Percentiles rank a stretch among this genome's conserved stretches.
Evolutionary conservation across 2,888 invertebrate species (phyloP).

Genomic region (Hypomecis atomaria): DNA sequence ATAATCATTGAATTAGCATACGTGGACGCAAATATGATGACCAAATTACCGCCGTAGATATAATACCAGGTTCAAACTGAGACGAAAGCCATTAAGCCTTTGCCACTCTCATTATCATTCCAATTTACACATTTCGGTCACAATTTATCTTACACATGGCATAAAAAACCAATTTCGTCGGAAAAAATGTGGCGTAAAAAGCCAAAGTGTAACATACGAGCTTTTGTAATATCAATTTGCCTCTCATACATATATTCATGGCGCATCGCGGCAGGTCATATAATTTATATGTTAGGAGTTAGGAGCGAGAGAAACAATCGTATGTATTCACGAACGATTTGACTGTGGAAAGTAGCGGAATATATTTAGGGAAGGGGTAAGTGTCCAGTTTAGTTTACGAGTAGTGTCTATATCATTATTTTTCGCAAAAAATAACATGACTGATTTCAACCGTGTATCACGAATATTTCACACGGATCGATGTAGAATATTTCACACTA

Average conservation of each 20-base stretch:
- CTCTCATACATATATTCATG: constrained; percentile 82
- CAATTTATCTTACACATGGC: constrained; percentile 67
- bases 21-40: too few species aligned
- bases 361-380: constrained; percentile 45
- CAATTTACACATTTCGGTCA: constrained; percentile 78
- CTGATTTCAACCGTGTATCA: too few species aligned
- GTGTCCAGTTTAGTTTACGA: constrained; percentile 3
- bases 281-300: constrained; percentile 80
- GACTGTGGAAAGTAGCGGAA: constrained; percentile 56
- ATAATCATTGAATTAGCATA: too few species aligned
- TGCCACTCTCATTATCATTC: constrained; percentile 64
- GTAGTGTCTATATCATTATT: neutral
- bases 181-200: constrained; percentile 64
- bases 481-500: too few species aligned
- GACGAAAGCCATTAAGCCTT: constrained; percentile 19
- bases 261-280: constrained; percentile 76
- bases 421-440: too few species aligned
- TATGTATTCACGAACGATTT: constrained; percentile 79
- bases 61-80: neutral
- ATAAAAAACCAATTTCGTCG: constrained; percentile 78
- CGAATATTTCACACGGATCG: too few species aligned
- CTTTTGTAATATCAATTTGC: constrained; percentile 80
- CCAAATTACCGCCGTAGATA: constrained; percentile 4
- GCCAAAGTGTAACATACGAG: constrained; percentile 74
- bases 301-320: constrained; percentile 70